phyloP scores from a whole-genome alignment of 2,888 invertebrate genomes.

The Clitarchus hookeri region DNA sequence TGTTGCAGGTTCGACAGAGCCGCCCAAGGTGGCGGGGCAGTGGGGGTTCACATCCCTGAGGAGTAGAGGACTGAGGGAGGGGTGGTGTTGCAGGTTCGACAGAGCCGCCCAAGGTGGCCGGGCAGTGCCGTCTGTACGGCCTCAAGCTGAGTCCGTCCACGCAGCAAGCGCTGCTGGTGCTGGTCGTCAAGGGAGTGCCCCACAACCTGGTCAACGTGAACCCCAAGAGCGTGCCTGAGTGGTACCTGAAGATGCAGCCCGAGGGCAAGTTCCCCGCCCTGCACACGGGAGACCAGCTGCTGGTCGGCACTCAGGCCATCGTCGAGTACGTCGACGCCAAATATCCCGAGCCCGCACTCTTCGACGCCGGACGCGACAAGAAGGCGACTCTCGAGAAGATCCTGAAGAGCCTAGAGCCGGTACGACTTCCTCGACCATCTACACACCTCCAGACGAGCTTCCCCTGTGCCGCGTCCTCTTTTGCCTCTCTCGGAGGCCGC shows the following conservation, averaged over 20 bases:
- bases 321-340: constrained; percentile 53
- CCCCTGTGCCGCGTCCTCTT: too few species aligned
- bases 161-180: constrained; percentile 51
- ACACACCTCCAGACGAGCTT: too few species aligned
- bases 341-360: constrained; percentile 49
- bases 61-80: neutral
- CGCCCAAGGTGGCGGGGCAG: constrained; percentile 35
- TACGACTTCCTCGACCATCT: neutral
- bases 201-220: constrained; percentile 53
- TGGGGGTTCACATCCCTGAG: too few species aligned
- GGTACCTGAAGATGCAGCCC: constrained; percentile 53
- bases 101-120: constrained; percentile 37
- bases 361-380: constrained; percentile 47
- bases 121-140: constrained; percentile 49
- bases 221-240: constrained; percentile 53
- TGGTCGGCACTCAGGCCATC: constrained; percentile 53
- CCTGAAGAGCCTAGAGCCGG: neutral
- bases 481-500: too few species aligned
- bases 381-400: neutral
- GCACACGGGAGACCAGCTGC: constrained; percentile 49
- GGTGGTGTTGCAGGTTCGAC: neutral
- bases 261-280: constrained; percentile 45
- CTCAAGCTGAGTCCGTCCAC: constrained; percentile 54
- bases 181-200: constrained; percentile 50
- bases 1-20: constrained; percentile 24